Evolutionary conservation across 2,888 invertebrate genomes (phyloP).

Genomic region (Phlogophora meticulosa): DNA sequence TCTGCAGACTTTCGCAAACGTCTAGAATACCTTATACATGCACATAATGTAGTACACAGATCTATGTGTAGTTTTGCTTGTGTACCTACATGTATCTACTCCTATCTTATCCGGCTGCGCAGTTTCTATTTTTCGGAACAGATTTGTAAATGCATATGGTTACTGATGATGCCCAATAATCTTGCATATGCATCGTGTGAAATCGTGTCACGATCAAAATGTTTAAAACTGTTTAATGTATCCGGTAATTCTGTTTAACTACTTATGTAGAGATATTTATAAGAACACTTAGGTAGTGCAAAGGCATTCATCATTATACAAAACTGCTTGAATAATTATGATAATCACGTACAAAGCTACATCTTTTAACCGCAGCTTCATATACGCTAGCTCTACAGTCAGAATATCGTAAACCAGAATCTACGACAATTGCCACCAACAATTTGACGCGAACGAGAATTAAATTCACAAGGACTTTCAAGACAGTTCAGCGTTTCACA

Average conservation of each 20-base stretch:
- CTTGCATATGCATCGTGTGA: conserved; percentile 3
- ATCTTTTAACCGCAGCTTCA: conserved; percentile 28
- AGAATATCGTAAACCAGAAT: conserved; percentile 42
- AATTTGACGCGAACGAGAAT: conserved; percentile 52
- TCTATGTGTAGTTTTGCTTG: conserved; percentile 54
- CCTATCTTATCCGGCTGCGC: conserved; percentile 42
- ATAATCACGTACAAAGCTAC: conserved; percentile 12
- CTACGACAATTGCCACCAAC: conserved; percentile 54
- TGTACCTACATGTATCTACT: conserved; percentile 13
- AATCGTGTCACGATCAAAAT: not conserved
- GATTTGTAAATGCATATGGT: not conserved
- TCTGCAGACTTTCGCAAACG: conserved; percentile 83
- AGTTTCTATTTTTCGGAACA: conserved; percentile 65
- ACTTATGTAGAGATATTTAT: conserved; percentile 15
- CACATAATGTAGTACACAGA: conserved; percentile 55
- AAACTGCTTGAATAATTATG: conserved; percentile 12
- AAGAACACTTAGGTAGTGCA: conserved; percentile 1
- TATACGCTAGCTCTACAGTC: conserved; percentile 1
- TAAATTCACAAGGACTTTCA: conserved; percentile 58
- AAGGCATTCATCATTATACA: conserved; percentile 16
- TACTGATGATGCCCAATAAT: not conserved
- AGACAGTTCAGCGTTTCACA: conserved; percentile 57
- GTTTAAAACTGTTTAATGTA: conserved; percentile 5
- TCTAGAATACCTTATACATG: conserved; percentile 71
- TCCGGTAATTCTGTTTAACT: conserved; percentile 5